Evolutionary conservation across 2,888 invertebrate species (phyloP), one percentile per base, ranked within the genome.

Genomic region (Thelaira solivaga): DNA sequence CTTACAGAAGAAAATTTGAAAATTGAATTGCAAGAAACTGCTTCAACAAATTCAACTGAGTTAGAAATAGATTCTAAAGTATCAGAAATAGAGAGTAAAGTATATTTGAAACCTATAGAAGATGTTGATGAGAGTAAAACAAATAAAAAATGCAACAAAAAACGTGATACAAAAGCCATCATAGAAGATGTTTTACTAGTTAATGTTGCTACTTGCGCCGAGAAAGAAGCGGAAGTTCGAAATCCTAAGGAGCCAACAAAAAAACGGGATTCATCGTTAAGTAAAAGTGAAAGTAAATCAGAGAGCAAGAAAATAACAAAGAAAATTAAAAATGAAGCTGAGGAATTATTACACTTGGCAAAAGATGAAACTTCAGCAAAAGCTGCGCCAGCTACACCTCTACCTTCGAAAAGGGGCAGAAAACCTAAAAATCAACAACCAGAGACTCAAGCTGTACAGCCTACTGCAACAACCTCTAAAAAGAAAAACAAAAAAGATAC

Each of bases 361-460:
- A 59, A 55, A n/a, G 53, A 39, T 26, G 39, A 68, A 13, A 51
- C 29, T 11, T 24, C 8, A 45, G 7, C 4, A 3, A 78, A 71
- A 29, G 55, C 36, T 24, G 0, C 45, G 1, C 16, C 76, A 7
- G 57, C 65, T 10, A 62, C 71, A 41, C 36, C 55, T 6, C 68
- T 69, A 16, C 39, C 61, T 0, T 61, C 73, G 0, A 80, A 80
- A 49, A 57, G 78, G 7, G 80, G 80, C 0, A 67, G 80, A 39
- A 80, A 75, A 65, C 68, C 75, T n/a, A 78, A 72, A 78, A 74
- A 57, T n/a, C 59, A 43, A 22, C 65, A 71, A 36, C 20, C 36
- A 20, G 68, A 69, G 18, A 59, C 53, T 5, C 39, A n/a, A n/a
- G n/a, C n/a, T n/a, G n/a, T 43, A 6, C 72, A 69, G 34, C 13